These are phyloP conservation scores for Menidia beryllina DNA, from an alignment of 2,113 vertebrate species.

Conservation along the genomic window DNA sequence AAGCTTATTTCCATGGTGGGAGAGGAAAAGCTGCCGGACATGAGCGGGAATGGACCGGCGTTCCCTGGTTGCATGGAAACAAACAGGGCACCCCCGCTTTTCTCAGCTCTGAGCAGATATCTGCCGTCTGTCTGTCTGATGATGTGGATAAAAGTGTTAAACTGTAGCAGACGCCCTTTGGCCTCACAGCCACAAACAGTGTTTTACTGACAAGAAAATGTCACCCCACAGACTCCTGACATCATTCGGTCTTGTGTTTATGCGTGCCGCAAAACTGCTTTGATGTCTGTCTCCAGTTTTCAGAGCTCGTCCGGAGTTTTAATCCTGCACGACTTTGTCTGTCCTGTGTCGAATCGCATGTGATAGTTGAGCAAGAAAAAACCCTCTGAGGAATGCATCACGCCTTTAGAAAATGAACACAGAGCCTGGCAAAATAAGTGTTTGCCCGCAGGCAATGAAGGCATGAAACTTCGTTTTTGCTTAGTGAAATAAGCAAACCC, in stretches of 20 bases:
- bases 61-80: conserved; percentile 55
- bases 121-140: conserved; percentile 43
- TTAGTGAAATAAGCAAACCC: conserved; percentile 68
- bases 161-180: conserved; percentile 19
- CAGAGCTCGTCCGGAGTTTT: conserved; percentile 45
- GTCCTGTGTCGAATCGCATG: conserved; percentile 57
- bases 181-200: conserved; percentile 29
- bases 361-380: conserved; percentile 52
- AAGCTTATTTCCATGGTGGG: conserved; percentile 39
- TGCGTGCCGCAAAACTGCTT: conserved; percentile 17
- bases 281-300: conserved; percentile 51
- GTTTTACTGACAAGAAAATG: conserved; percentile 34
- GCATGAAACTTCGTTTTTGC: conserved; percentile 65
- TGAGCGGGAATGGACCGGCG: conserved; percentile 5
- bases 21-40: conserved; percentile 45
- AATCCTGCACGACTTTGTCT: conserved; percentile 57
- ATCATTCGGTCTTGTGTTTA: conserved; percentile 37
- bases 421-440: conserved; percentile 66
- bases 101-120: conserved; percentile 32
- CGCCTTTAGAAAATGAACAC: conserved; percentile 53
- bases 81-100: conserved; percentile 40
- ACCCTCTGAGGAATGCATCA: conserved; percentile 61
- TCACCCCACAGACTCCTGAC: conserved; percentile 49
- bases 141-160: conserved; percentile 40
- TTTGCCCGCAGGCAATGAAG: conserved; percentile 60